Evolutionary conservation across 2,888 invertebrate genomes (phyloP).

Genomic region (Athripsodes cinereus): DNA sequence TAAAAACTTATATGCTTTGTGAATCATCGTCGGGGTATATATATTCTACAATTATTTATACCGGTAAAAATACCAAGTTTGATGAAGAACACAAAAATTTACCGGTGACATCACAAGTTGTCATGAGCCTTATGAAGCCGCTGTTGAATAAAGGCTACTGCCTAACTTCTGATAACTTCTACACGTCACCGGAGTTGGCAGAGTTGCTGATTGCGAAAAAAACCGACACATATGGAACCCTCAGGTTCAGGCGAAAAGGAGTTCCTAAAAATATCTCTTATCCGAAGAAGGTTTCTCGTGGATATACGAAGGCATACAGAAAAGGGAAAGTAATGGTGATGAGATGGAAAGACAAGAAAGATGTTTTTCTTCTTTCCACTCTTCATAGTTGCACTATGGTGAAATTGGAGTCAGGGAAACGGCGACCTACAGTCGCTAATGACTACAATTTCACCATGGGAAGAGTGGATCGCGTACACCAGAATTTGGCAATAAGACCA

Average conservation of each 20-base stretch:
- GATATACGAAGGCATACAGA: conserved; percentile 22
- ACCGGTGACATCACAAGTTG: conserved; percentile 28
- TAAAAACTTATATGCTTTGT: conserved; percentile 32
- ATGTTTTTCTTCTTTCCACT: conserved; percentile 20
- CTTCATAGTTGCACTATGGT: conserved; percentile 3
- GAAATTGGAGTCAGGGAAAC: conserved; percentile 3
- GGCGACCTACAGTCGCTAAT: conserved; percentile 25
- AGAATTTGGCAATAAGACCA: conserved; percentile 26
- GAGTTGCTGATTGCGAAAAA: conserved; percentile 12
- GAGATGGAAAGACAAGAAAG: conserved; percentile 26
- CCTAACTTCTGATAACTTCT: conserved; percentile 28
- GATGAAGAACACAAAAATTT: conserved; percentile 24
- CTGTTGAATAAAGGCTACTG: conserved; percentile 29
- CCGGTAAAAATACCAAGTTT: conserved; percentile 28
- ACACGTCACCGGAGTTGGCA: conserved; percentile 25
- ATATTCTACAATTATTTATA: conserved; percentile 29
- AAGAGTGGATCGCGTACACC: conserved; percentile 30
- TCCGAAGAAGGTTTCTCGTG: conserved; percentile 23
- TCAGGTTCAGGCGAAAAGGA: conserved; percentile 24
- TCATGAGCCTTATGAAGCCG: conserved; percentile 26
- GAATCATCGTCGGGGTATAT: conserved; percentile 31
- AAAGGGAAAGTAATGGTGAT: conserved; percentile 27
- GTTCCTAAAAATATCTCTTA: conserved; percentile 18
- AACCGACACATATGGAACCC: conserved; percentile 27
- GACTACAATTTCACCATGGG: conserved; percentile 31